Evolutionary conservation across 2,113 vertebrate species (phyloP).

Genomic region (Diphyllodes magnificus): DNA sequence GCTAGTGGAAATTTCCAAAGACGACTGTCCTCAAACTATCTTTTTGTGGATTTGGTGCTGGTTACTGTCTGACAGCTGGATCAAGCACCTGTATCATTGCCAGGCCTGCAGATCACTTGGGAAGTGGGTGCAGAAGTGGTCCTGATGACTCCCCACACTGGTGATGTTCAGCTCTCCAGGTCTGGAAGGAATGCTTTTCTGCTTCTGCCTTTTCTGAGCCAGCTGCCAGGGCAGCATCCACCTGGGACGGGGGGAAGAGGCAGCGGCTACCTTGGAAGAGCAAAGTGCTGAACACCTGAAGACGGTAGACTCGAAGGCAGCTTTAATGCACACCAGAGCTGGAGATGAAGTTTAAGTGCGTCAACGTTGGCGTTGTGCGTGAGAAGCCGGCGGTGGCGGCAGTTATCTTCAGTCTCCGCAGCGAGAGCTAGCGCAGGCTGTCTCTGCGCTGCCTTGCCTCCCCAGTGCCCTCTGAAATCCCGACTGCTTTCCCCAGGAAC

Average conservation of each 20-base stretch:
- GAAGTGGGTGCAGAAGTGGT: rapidly evolving
- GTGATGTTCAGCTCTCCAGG: neutral
- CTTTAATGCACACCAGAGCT: neutral
- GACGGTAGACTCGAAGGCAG: neutral
- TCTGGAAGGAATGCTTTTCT: neutral
- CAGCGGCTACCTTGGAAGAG: neutral
- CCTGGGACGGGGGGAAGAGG: rapidly evolving
- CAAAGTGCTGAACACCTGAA: neutral
- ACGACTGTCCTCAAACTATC: neutral
- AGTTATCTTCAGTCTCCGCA: neutral
- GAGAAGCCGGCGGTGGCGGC: neutral
- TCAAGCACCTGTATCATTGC: neutral
- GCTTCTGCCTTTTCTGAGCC: neutral
- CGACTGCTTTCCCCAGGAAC: neutral
- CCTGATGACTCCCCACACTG: neutral
- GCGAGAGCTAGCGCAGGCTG: neutral
- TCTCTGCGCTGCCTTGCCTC: neutral
- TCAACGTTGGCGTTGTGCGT: neutral
- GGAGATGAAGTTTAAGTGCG: neutral
- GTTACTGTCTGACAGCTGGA: neutral
- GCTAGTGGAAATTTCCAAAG: neutral
- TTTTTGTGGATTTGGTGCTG: neutral
- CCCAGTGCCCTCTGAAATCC: neutral
- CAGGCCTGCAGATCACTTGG: neutral
- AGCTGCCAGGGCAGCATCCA: neutral